Conservation (phyloP, 2,888 invertebrate genomes). For the Abrostola tripartita region DNA sequence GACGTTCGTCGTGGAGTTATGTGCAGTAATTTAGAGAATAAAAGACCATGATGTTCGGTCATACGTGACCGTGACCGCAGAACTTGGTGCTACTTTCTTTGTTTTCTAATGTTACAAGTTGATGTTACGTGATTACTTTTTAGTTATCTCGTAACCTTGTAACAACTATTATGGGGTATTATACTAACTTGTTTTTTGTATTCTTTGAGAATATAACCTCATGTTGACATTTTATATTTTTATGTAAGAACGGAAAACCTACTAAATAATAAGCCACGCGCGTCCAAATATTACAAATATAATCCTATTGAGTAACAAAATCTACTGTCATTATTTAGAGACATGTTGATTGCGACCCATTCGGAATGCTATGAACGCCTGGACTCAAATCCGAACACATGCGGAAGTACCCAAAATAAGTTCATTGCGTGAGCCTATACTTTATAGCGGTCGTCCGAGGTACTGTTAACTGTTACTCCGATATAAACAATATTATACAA, state of each 20-base stretch:
- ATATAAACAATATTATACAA: constrained; percentile 1
- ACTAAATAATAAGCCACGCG: too few relatives aligned
- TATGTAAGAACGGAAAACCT: too few relatives aligned
- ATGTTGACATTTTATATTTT: too few relatives aligned
- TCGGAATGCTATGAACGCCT: constrained; percentile 75
- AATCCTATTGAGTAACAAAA: neutral
- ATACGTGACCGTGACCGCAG: constrained; percentile 85
- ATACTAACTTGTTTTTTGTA: constrained; percentile 10
- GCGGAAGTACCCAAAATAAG: constrained; percentile 86
- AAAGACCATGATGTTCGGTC: constrained; percentile 79
- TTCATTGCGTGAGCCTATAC: constrained; percentile 74
- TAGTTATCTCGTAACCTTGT: constrained; percentile 34
- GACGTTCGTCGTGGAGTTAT: constrained; percentile 78
- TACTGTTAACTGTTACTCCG: neutral
- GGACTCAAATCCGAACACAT: constrained; percentile 76
- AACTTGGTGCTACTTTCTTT: constrained; percentile 80
- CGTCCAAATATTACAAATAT: too few relatives aligned
- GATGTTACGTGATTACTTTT: constrained; percentile 55
- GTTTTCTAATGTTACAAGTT: constrained; percentile 62
- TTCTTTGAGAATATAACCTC: neutral
- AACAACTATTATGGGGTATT: constrained; percentile 12
- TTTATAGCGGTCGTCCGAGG: constrained; percentile 49
- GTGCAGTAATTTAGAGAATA: constrained; percentile 84
- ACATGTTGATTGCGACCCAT: constrained; percentile 62
- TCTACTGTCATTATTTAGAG: constrained; percentile 32